Percentiles rank a stretch among this genome's conserved stretches.
These are phyloP conservation scores for Trogon melanurus DNA, from an alignment of 2,113 vertebrate species.

Conservation along the genomic window DNA sequence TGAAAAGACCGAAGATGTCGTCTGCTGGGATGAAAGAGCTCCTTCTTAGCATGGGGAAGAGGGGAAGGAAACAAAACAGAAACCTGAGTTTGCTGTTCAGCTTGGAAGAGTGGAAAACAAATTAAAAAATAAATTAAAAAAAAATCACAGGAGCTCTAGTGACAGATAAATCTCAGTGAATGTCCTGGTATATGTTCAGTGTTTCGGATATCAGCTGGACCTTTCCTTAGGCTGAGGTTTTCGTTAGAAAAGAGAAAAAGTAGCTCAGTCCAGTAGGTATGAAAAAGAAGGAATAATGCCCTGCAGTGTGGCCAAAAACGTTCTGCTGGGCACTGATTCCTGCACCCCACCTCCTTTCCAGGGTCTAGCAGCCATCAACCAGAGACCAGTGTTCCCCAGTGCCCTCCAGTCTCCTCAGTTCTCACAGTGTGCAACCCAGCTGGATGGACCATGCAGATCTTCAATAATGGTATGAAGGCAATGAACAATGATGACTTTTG, in stretches of 20 bases:
- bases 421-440: background rate
- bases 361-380: background rate
- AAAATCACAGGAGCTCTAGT: background rate
- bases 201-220: background rate
- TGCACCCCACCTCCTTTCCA: fast-evolving
- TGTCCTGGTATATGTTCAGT: background rate
- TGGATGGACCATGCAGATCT: background rate
- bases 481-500: background rate
- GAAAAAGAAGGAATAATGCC: background rate
- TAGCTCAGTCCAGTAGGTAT: background rate
- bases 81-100: background rate
- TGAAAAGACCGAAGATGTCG: background rate
- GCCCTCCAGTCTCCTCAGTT: background rate
- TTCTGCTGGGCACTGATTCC: background rate
- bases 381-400: background rate
- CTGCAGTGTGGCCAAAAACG: background rate
- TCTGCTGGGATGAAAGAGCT: background rate
- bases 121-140: background rate
- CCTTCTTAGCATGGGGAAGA: background rate
- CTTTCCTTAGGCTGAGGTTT: background rate
- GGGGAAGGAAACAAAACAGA: background rate
- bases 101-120: background rate
- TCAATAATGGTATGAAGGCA: fast-evolving
- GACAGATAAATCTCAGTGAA: background rate
- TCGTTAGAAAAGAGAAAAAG: background rate